A percentile compares a stretch with the other conserved stretches of the same genome.
These are phyloP conservation scores for Drosophila pallidifrons DNA, from an alignment of 1,140 invertebrate species.

Conservation along the genomic window DNA sequence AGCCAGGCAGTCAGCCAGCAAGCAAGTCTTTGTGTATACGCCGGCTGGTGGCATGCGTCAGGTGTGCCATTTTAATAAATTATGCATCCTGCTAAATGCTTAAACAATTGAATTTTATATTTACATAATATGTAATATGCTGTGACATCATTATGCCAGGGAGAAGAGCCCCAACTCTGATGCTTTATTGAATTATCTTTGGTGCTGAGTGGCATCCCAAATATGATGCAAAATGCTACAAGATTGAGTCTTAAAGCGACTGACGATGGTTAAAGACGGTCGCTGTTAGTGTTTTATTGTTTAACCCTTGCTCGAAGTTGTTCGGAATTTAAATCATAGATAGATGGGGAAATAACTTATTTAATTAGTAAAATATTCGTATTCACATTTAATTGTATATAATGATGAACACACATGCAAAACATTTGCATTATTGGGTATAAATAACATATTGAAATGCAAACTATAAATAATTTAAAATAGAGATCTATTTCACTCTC, in stretches of 20 bases:
- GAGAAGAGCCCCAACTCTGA: slow-evolving; percentile 32
- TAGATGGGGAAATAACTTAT: too few relatives aligned
- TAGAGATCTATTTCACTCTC: too few relatives aligned
- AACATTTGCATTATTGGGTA: too few relatives aligned
- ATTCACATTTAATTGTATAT: too few relatives aligned
- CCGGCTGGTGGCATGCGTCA: slow-evolving; percentile 74
- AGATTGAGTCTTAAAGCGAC: slow-evolving; percentile 36
- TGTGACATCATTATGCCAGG: slow-evolving; percentile 81
- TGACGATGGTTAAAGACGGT: neutral
- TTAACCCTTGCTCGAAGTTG: neutral
- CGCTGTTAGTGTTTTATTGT: neutral
- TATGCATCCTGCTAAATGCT: slow-evolving; percentile 83
- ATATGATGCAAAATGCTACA: slow-evolving; percentile 71
- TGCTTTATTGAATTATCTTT: slow-evolving; percentile 76
- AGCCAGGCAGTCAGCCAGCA: neutral
- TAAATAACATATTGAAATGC: too few relatives aligned
- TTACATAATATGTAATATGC: slow-evolving; percentile 83
- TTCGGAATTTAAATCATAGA: too few relatives aligned
- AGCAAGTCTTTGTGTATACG: slow-evolving; percentile 46
- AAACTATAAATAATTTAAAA: too few relatives aligned
- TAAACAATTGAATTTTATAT: slow-evolving; percentile 84
- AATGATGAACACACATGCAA: too few relatives aligned
- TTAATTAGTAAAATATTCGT: too few relatives aligned
- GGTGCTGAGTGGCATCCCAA: slow-evolving; percentile 61
- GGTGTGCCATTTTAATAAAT: slow-evolving; percentile 84